Conservation (phyloP, 2,888 invertebrate genomes). For the Sericinus montela region DNA sequence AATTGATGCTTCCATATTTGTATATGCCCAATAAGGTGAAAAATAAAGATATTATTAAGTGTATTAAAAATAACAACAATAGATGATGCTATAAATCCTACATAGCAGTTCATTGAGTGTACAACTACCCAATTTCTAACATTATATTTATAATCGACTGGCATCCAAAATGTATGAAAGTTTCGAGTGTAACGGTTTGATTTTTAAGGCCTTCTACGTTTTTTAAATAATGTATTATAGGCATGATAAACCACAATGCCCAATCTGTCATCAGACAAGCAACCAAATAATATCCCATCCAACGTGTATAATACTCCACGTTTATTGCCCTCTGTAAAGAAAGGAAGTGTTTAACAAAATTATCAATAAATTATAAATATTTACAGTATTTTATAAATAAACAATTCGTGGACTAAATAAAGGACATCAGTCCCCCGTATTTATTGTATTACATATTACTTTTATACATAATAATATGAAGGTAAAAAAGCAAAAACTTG, state of each 20-base stretch:
- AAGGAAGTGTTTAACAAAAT: neutral
- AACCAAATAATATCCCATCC: conserved; percentile 18
- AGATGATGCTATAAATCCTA: conserved; percentile 20
- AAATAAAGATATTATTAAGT: conserved; percentile 32
- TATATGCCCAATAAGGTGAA: conserved; percentile 40
- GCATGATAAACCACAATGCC: conserved; percentile 27
- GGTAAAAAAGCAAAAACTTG: too few relatives aligned
- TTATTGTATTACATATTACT: too few relatives aligned
- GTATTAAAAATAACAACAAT: conserved; percentile 32
- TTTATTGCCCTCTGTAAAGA: conserved; percentile 30
- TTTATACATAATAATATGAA: too few relatives aligned
- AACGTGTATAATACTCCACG: conserved; percentile 26
- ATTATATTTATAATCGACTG: conserved; percentile 38
- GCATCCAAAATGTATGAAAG: conserved; percentile 34
- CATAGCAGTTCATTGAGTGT: conserved; percentile 25
- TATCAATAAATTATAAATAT: neutral
- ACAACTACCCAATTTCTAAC: conserved; percentile 31
- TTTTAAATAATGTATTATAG: conserved; percentile 27
- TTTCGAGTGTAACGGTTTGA: conserved; percentile 31
- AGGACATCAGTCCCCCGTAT: too few relatives aligned
- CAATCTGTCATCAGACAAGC: conserved; percentile 23
- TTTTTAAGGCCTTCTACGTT: conserved; percentile 31
- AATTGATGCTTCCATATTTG: conserved; percentile 35
- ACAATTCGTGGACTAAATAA: too few relatives aligned
- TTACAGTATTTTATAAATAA: neutral